Base-by-base conservation (phyloP, 2,888 invertebrate genomes). In the Morpho deidamia region DNA sequence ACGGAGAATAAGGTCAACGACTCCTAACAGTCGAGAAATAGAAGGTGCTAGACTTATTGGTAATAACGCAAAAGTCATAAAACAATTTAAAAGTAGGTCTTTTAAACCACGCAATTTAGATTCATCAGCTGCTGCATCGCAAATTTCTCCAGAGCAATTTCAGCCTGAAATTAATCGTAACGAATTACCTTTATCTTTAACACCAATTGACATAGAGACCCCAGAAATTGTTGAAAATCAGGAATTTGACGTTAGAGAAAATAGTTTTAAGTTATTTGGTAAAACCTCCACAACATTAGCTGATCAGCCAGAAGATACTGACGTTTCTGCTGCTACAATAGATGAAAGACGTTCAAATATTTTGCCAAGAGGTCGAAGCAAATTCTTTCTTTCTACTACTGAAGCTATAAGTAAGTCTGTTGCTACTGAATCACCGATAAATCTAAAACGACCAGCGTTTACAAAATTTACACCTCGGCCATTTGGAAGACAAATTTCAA, bases 111-210 rank as follows among this genome's bases (percentile, higher is more conserved):
- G 62, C 33, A 65, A 46, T 50, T 83, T 80, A 9, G 88, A 88
- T 61, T 83, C 87, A 1, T 71, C 83, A 7, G 84, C 85, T 32
- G 86, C 83, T 8, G 85, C 86, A 1, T 74, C 82, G n/a, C 74
- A 73, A 8, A 67, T 85, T 1, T 67, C 78, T 9, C 74, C 81
- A 63, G 86, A 86, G 10, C 76, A 80, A 37, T 78, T 76, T 44
- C 78, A 78, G 59, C 78, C 85, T 11, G 71, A 70, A 59, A 51
- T 81, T n/a, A 76, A 58, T 56, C 78, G 64, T n/a, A 88, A 91
- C 56, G 92, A 92, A 70, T 66, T 91, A 11, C 78, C 23, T 23
- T 5, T 91, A 44, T 91, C 91, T 2, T 71, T 92, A 44, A 91
- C 91, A 1, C 89, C 91, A 0, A 75, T 87, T 14, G 92, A 92